phyloP scores from a whole-genome alignment of 2,113 vertebrate species.

The Callipepla squamata region DNA sequence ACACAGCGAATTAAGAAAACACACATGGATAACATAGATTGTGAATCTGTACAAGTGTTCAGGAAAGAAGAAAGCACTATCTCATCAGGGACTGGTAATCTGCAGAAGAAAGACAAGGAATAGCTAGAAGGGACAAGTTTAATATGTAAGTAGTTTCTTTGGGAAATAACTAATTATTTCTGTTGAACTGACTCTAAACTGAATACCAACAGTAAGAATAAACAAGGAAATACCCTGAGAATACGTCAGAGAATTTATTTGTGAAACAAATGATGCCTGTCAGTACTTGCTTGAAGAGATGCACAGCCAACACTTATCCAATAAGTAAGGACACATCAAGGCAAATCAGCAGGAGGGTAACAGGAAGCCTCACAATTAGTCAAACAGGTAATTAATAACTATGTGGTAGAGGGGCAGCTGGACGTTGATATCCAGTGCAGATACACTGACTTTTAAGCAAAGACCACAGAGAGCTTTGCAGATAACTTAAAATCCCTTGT shows the following conservation, averaged over 20 bases:
- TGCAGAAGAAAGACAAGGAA: conserved; percentile 9
- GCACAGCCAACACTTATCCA: neutral
- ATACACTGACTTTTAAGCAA: neutral
- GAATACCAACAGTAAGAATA: conserved; percentile 22
- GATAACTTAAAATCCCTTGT: neutral
- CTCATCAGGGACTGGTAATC: conserved; percentile 24
- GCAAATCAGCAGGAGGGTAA: neutral
- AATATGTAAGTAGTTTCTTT: conserved; percentile 16
- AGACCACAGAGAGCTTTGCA: neutral
- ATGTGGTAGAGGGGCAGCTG: neutral
- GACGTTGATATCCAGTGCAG: neutral
- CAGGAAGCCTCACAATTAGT: neutral
- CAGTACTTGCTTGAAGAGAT: neutral
- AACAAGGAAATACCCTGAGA: conserved; percentile 8
- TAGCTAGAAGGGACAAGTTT: conserved; percentile 30
- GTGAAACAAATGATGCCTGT: neutral
- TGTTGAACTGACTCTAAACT: neutral
- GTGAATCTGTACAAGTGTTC: conserved; percentile 29
- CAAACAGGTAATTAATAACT: neutral
- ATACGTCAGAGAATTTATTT: neutral
- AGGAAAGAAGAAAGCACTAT: neutral
- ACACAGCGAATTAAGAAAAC: conserved; percentile 42
- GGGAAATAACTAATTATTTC: neutral
- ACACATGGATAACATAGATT: neutral
- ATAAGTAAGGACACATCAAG: neutral